phyloP scores from a whole-genome alignment of 2,888 invertebrate species.

The Cotesia congregata region DNA sequence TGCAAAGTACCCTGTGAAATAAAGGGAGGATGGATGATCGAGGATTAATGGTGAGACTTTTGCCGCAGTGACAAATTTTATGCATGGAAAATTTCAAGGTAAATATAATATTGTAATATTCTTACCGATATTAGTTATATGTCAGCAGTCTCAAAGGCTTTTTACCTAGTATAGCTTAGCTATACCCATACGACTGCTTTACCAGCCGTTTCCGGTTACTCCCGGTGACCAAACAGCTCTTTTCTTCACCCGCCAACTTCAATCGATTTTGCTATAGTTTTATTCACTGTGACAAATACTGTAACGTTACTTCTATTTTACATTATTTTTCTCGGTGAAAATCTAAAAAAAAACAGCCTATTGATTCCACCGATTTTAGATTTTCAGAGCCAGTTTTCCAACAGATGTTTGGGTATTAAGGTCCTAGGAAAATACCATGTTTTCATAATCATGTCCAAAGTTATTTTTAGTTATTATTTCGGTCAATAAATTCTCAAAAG shows the following conservation, averaged over 20 bases:
- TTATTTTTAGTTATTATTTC: no score
- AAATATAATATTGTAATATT: background rate
- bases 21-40: background rate
- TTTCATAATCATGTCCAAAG: no score
- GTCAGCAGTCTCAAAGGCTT: background rate
- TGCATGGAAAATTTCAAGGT: background rate
- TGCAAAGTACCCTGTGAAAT: background rate
- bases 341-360: no score
- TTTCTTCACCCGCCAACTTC: background rate
- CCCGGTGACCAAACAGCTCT: background rate
- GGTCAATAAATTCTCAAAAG: no score
- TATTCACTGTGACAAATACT: background rate
- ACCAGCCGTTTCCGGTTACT: background rate
- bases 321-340: background rate
- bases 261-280: background rate
- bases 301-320: background rate
- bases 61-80: background rate
- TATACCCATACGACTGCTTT: no score
- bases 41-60: background rate
- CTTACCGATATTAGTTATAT: background rate
- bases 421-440: no score
- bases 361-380: no score
- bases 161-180: background rate
- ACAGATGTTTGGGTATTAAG: no score
- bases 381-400: no score